A percentile compares a stretch with the other conserved stretches of the same genome.
Evolutionary conservation across 2,888 invertebrate genomes (phyloP).

Genomic region (Catocala sponsa): DNA sequence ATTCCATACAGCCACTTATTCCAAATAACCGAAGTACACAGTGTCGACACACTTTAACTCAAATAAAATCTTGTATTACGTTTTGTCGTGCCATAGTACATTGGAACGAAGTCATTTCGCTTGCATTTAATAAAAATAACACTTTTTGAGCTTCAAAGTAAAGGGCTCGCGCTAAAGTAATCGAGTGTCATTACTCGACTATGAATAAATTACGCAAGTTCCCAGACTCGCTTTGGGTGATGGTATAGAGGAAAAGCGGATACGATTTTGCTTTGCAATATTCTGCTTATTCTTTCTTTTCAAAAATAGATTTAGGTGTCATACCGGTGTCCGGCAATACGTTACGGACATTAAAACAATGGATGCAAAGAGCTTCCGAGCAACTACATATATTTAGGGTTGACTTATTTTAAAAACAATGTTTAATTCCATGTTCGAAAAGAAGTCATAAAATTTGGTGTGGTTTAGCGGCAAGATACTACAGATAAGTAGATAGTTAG

Average conservation of each 20-base stretch:
- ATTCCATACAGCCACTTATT: conserved; percentile 19
- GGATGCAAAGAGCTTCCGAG: too few relatives aligned
- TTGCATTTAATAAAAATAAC: conserved; percentile 77
- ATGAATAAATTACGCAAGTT: conserved; percentile 86
- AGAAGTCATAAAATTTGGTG: too few relatives aligned
- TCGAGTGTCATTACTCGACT: conserved; percentile 87
- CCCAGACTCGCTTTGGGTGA: conserved; percentile 64
- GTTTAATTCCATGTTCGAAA: too few relatives aligned
- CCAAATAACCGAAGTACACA: conserved; percentile 15
- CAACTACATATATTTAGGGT: too few relatives aligned
- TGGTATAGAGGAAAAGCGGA: conserved; percentile 51
- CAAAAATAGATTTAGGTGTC: too few relatives aligned
- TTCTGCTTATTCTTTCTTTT: neutral
- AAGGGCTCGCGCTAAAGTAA: conserved; percentile 85
- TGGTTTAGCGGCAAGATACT: too few relatives aligned
- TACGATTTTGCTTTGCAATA: conserved; percentile 25
- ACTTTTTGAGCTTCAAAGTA: conserved; percentile 71
- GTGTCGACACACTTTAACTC: conserved; percentile 31
- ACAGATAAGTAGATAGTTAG: too few relatives aligned
- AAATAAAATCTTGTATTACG: conserved; percentile 42
- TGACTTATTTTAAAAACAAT: too few relatives aligned
- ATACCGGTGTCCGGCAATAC: too few relatives aligned
- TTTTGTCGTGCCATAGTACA: conserved; percentile 35
- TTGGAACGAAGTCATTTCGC: conserved; percentile 72
- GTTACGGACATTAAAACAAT: too few relatives aligned